Percentiles rank a stretch among this genome's conserved stretches.
These are phyloP conservation scores for Nansenia antarctica DNA, from an alignment of 2,113 vertebrate genomes.

Conservation along the genomic window DNA sequence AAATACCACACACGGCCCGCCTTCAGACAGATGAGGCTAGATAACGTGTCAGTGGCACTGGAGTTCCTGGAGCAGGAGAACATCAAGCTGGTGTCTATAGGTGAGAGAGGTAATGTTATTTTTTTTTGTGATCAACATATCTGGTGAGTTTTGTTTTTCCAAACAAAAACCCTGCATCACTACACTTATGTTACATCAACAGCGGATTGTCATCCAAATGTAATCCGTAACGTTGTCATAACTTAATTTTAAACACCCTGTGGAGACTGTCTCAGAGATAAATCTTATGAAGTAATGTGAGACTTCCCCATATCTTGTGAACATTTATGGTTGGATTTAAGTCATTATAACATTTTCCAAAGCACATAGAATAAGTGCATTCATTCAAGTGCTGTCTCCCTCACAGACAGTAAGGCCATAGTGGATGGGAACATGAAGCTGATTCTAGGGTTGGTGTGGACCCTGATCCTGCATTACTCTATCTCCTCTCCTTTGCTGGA, in stretches of 20 bases:
- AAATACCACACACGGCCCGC: slow-evolving; percentile 82
- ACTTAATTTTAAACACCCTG: too few relatives aligned
- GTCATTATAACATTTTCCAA: too few relatives aligned
- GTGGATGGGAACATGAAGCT: slow-evolving; percentile 94
- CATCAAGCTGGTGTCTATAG: slow-evolving; percentile 85
- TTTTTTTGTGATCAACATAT: background rate
- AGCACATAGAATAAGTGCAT: too few relatives aligned
- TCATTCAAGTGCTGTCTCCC: too few relatives aligned
- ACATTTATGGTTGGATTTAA: too few relatives aligned
- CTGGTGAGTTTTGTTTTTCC: background rate
- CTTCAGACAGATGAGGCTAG: slow-evolving; percentile 87
- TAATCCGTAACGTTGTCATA: too few relatives aligned
- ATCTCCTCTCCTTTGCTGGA: slow-evolving; percentile 92
- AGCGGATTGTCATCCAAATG: too few relatives aligned
- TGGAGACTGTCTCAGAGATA: too few relatives aligned
- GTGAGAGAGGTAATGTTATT: slow-evolving; percentile 54
- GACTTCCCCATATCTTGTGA: too few relatives aligned
- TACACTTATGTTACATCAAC: too few relatives aligned
- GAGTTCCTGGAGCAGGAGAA: slow-evolving; percentile 83
- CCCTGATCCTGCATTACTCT: slow-evolving; percentile 93
- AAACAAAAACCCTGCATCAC: too few relatives aligned
- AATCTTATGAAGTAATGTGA: too few relatives aligned
- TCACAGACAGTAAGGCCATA: slow-evolving; percentile 91
- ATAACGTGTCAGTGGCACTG: slow-evolving; percentile 85
- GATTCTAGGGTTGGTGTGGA: slow-evolving; percentile 94